Base-by-base conservation (phyloP, 2,113 vertebrate genomes). In the Monarcha castaneiventris region DNA sequence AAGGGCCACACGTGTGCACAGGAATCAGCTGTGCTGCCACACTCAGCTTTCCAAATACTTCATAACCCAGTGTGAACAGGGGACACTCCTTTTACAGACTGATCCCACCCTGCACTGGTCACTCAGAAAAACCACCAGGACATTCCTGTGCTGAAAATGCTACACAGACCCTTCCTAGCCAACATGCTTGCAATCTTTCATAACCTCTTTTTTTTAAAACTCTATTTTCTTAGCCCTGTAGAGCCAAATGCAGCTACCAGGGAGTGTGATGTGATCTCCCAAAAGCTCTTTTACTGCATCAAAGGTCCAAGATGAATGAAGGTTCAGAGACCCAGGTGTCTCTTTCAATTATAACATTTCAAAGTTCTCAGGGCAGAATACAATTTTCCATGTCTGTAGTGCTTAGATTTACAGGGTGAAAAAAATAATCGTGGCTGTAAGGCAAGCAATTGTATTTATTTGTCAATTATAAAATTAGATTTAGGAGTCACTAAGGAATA, bases 381-480 rank as follows among this genome's bases (percentile, higher is more conserved):
- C 30, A 0, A 68, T 64, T 86, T 74, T 69, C 32, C 51, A 30
- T 9, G n/a, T 39, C 48, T 85, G 6, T 3, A 84, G 27, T 9
- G 16, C 39, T 74, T 52, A 59, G n/a, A 26, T 52, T 49, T 52
- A 76, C 15, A 13, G 55, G 43, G 35, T n/a, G 4, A 13, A 48
- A 72, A 69, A 43, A 56, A 37, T 15, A 46, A 43, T 46, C 35
- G 41, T 4, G 26, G 18, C 52, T 68, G 8, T n/a, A 80, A 62
- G 30, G 49, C 12, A 75, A 80, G 66, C 10, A 81, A 87, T 93
- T 89, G 68, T 61, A 86, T 95, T 87, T 95, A 91, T 92, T 96
- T 92, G 52, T 92, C 79, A 92, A 92, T 90, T 96, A 81, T 35
- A 74, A 80, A 89, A 85, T 67, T 48, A 83, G 59, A 71, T 77